These are phyloP conservation scores for Phragmatobia fuliginosa DNA, from an alignment of 2,888 invertebrate genomes.

Conservation along the genomic window DNA sequence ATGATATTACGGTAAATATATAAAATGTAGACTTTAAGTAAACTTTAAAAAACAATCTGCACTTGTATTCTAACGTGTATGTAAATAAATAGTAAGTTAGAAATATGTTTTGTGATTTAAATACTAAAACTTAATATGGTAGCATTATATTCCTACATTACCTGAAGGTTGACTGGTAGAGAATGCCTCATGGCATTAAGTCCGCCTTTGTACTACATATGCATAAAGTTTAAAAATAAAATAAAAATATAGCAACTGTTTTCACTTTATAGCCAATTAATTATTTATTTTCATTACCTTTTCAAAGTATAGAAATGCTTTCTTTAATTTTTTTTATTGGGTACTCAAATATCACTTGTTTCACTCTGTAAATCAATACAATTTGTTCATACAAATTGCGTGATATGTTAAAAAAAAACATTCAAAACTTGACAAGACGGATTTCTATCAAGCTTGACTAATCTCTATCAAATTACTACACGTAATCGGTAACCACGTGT, in stretches of 20 bases:
- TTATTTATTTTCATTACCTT: not conserved
- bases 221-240: no score
- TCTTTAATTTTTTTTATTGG: not conserved
- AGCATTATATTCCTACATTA: no score
- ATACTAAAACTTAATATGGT: not conserved
- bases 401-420: not conserved
- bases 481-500: slow-evolving; percentile 56
- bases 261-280: not conserved
- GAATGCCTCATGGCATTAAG: no score
- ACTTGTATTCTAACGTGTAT: no score
- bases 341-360: not conserved
- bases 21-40: not conserved
- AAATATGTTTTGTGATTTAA: not conserved
- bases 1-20: not conserved
- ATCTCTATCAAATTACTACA: slow-evolving; percentile 36
- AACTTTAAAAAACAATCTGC: not conserved
- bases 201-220: no score
- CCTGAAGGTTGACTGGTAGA: no score
- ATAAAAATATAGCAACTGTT: not conserved
- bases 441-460: slow-evolving; percentile 35
- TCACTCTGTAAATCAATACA: not conserved
- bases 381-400: not conserved
- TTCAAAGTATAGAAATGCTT: not conserved
- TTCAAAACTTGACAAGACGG: slow-evolving; percentile 27
- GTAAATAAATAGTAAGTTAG: no score